These are phyloP conservation scores for Platyrinchus mystaceus DNA, from an alignment of 2,797 vertebrate species.

Conservation along the genomic window DNA sequence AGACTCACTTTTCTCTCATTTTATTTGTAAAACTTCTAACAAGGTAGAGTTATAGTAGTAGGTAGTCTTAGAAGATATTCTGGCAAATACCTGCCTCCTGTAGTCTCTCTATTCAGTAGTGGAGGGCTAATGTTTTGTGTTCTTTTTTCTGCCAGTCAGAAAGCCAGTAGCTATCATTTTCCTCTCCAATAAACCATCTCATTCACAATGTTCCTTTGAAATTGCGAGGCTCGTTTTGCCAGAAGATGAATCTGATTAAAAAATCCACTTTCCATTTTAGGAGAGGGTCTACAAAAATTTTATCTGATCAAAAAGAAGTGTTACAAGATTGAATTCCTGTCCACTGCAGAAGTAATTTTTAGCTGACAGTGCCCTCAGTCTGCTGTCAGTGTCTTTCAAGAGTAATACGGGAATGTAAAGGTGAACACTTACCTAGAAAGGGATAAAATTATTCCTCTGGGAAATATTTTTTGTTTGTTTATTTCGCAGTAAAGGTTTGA, in stretches of 20 bases:
- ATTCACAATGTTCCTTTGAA: not conserved
- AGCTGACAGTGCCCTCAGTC: conserved; percentile 32
- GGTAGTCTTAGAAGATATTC: not conserved
- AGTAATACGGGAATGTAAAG: not conserved
- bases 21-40: not conserved
- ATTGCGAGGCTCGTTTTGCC: not conserved
- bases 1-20: not conserved
- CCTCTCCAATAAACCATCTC: not conserved
- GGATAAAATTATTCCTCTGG: conserved; percentile 9
- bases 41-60: not conserved
- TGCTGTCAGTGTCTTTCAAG: conserved; percentile 41
- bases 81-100: not conserved
- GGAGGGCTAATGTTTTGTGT: not conserved
- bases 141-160: not conserved
- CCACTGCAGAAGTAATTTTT: conserved; percentile 5
- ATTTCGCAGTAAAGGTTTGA: not conserved
- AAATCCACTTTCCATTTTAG: not conserved
- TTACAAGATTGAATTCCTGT: conserved; percentile 50
- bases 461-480: conserved; percentile 24
- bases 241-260: not conserved
- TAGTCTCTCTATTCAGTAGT: not conserved
- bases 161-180: not conserved
- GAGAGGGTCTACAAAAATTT: not conserved
- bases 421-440: not conserved
- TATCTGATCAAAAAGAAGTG: not conserved